Evolutionary conservation across 1,140 invertebrate genomes (phyloP).

Genomic region (Drosophila suzukii): DNA sequence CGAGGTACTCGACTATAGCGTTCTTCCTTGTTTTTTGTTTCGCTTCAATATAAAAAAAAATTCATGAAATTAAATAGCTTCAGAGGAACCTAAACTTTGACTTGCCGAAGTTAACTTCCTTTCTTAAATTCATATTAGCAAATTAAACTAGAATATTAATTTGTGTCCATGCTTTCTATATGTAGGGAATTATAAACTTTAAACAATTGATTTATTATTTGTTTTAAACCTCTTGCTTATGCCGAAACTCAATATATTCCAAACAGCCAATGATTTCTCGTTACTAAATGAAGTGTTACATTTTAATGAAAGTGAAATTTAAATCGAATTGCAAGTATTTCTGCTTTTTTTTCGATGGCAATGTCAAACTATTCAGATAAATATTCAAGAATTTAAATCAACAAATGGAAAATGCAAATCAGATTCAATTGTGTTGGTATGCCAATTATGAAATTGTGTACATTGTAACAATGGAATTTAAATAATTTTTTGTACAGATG

Average conservation of each 20-base stretch:
- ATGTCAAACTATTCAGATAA: neutral
- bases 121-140: too few relatives aligned
- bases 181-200: too few relatives aligned
- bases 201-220: too few relatives aligned
- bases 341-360: neutral
- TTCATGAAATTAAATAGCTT: too few relatives aligned
- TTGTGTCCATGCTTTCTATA: too few relatives aligned
- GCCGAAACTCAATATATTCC: neutral
- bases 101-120: too few relatives aligned
- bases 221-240: neutral
- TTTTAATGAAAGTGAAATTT: conserved; percentile 1
- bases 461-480: neutral
- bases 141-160: too few relatives aligned
- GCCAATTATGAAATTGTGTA: neutral
- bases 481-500: neutral
- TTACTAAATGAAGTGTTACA: neutral
- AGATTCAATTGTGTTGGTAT: neutral
- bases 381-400: neutral
- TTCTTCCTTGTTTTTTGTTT: too few relatives aligned
- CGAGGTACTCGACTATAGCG: too few relatives aligned
- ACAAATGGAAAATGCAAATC: neutral
- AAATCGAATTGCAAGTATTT: neutral
- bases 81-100: too few relatives aligned
- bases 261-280: too few relatives aligned
- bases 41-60: too few relatives aligned